Percentiles rank a stretch among this genome's conserved stretches.
These are phyloP conservation scores for Tineola bisselliella DNA, from an alignment of 2,888 invertebrate species.

Conservation along the genomic window DNA sequence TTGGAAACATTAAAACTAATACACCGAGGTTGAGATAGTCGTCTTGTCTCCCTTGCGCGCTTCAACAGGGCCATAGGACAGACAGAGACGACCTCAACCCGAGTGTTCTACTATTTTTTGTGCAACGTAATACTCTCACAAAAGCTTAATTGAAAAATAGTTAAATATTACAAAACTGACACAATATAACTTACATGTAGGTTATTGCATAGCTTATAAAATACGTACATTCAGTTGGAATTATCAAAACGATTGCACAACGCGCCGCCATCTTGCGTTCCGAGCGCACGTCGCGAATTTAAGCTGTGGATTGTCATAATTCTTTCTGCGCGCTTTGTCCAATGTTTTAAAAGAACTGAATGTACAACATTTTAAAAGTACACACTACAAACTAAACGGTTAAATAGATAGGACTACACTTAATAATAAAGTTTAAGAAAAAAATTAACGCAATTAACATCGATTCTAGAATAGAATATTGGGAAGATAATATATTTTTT, in stretches of 20 bases:
- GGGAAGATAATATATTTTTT: slow-evolving; percentile 47
- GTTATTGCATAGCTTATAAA: background rate
- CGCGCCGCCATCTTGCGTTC: too few species aligned
- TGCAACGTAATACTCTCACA: slow-evolving; percentile 60
- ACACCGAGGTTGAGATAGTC: slow-evolving; percentile 20
- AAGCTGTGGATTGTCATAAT: too few species aligned
- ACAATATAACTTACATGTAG: slow-evolving; percentile 24
- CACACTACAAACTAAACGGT: background rate
- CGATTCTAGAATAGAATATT: slow-evolving; percentile 17
- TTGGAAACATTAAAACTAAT: slow-evolving; percentile 59
- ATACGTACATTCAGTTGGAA: background rate
- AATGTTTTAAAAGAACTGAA: too few species aligned
- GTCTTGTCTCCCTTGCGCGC: slow-evolving; percentile 12
- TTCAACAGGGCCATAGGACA: slow-evolving; percentile 14
- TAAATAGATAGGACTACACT: background rate
- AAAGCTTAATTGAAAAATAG: slow-evolving; percentile 59
- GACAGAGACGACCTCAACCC: slow-evolving; percentile 27
- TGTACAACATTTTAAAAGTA: background rate
- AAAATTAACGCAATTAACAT: background rate
- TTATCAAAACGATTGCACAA: too few species aligned
- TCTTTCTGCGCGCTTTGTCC: too few species aligned
- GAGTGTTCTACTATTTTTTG: slow-evolving; percentile 58
- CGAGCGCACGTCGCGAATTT: too few species aligned
- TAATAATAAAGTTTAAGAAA: background rate
- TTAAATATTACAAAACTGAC: slow-evolving; percentile 59